Conservation (phyloP, 1,140 invertebrate genomes). For the Micrasema longulum region DNA sequence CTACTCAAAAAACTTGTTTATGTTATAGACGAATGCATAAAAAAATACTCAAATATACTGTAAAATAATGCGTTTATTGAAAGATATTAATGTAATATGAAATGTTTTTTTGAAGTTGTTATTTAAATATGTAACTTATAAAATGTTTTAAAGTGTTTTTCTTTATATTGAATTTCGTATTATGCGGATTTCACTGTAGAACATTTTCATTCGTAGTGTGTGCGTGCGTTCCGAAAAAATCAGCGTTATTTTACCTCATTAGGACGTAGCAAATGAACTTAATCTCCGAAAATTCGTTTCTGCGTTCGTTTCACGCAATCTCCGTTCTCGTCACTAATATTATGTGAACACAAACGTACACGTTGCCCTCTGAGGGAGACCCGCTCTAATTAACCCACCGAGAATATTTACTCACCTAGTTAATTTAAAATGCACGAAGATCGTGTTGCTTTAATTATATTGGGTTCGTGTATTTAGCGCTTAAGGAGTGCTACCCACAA, state of each 20-base stretch:
- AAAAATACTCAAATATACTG: too few species aligned
- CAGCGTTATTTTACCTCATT: conserved; percentile 1
- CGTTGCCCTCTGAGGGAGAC: too few species aligned
- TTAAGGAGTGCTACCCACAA: neutral
- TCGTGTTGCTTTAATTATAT: conserved; percentile 49
- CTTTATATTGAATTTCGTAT: neutral
- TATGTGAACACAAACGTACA: too few species aligned
- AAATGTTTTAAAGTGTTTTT: too few species aligned
- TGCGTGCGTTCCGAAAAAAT: too few species aligned
- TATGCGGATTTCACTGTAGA: neutral
- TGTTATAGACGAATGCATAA: too few species aligned
- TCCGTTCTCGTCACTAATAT: neutral
- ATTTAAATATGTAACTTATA: too few species aligned
- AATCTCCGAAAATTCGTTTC: too few species aligned
- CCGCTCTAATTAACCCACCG: conserved; percentile 22
- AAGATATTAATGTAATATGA: neutral
- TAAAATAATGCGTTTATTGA: neutral
- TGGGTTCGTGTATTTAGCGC: conserved; percentile 27
- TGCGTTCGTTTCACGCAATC: neutral
- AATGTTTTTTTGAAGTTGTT: too few species aligned
- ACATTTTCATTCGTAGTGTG: neutral
- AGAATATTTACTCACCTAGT: conserved; percentile 21
- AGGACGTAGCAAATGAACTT: too few species aligned
- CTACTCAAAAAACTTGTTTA: too few species aligned
- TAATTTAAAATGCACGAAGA: conserved; percentile 47